phyloP scores from a whole-genome alignment of 2,113 vertebrate genomes.

The Gallinago undulata region DNA sequence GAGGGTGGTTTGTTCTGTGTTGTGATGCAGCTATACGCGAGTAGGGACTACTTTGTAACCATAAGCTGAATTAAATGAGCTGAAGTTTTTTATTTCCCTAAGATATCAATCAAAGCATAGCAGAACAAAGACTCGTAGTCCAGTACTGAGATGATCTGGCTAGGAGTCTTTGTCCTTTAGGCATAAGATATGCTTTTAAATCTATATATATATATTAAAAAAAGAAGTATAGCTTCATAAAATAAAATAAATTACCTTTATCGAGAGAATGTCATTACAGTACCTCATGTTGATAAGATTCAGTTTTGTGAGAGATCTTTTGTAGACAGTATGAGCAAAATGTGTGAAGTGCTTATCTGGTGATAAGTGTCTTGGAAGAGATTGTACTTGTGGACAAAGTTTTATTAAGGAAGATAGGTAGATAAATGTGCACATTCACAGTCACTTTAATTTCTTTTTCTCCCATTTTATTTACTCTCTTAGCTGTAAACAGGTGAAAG shows the following conservation, averaged over 20 bases:
- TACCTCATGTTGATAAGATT: neutral
- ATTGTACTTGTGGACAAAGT: neutral
- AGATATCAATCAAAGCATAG: neutral
- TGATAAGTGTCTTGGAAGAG: neutral
- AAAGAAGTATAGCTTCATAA: neutral
- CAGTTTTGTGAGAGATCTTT: neutral
- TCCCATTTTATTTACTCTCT: neutral
- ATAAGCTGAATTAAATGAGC: neutral
- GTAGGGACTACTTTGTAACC: neutral
- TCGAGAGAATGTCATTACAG: neutral
- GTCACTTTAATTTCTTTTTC: neutral
- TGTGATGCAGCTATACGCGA: neutral
- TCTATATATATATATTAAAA: neutral
- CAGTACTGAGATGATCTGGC: neutral
- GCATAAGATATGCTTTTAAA: neutral
- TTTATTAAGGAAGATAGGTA: neutral
- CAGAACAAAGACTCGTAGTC: neutral
- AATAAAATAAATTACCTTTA: neutral
- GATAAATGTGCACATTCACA: neutral
- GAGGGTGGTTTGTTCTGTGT: neutral
- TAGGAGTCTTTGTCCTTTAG: neutral
- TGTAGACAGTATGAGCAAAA: neutral
- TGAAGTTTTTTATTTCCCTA: neutral
- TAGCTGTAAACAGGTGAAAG: neutral
- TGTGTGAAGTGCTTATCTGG: neutral